These are phyloP conservation scores for Drosophila maculinotata DNA, from an alignment of 2,888 invertebrate genomes.

Conservation along the genomic window DNA sequence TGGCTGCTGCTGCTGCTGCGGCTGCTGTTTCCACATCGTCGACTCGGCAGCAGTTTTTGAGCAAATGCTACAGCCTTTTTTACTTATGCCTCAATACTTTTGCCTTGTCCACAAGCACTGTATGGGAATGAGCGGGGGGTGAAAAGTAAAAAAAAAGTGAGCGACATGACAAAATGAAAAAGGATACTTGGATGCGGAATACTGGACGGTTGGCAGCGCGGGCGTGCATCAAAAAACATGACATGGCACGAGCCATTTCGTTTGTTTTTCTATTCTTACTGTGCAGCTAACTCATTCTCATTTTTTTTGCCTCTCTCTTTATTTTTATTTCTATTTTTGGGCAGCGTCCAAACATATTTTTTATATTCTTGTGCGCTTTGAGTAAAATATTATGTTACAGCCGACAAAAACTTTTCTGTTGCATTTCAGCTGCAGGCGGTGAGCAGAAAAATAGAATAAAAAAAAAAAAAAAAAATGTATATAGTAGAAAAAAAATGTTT, in stretches of 20 bases:
- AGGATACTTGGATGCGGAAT: slow-evolving; percentile 51
- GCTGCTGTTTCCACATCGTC: slow-evolving; percentile 52
- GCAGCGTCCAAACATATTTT: slow-evolving; percentile 65
- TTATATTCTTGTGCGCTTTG: slow-evolving; percentile 63
- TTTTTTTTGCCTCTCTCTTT: background rate
- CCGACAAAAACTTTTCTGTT: slow-evolving; percentile 52
- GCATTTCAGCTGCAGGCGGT: slow-evolving; percentile 50
- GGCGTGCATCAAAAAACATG: slow-evolving; percentile 74
- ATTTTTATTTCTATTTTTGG: slow-evolving; percentile 13
- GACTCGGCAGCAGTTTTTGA: slow-evolving; percentile 55
- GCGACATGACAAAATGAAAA: slow-evolving; percentile 70
- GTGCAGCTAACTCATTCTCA: slow-evolving; percentile 39
- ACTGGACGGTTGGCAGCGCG: slow-evolving; percentile 33
- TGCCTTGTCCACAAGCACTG: slow-evolving; percentile 58
- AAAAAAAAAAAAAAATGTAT: background rate
- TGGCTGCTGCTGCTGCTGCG: slow-evolving; percentile 19
- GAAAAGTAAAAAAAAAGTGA: slow-evolving; percentile 1
- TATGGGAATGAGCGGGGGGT: slow-evolving; percentile 1
- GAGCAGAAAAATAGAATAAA: slow-evolving; percentile 11
- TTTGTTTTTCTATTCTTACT: slow-evolving; percentile 68
- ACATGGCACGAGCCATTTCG: slow-evolving; percentile 78
- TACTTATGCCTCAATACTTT: slow-evolving; percentile 77
- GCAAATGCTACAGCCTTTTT: slow-evolving; percentile 74
- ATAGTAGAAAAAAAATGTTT: background rate
- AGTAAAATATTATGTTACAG: slow-evolving; percentile 77